Percentiles rank a stretch among this genome's conserved stretches.
phyloP scores from a whole-genome alignment of 2,888 invertebrate species.

The Selenia dentaria region DNA sequence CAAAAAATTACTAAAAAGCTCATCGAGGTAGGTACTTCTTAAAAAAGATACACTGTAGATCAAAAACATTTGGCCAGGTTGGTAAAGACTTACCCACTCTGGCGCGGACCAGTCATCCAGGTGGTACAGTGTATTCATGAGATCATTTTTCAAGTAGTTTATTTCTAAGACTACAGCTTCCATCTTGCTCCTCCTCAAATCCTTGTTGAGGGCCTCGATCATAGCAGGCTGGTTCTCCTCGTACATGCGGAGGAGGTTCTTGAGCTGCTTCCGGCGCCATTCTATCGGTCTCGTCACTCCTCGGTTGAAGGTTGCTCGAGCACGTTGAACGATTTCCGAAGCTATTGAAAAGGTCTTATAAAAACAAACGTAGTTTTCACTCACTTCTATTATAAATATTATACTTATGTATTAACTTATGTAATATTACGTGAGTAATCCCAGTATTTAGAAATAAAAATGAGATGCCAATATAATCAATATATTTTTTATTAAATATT shows the following conservation, averaged over 20 bases:
- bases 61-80: no score
- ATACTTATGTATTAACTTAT: no score
- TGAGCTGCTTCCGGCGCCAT: conserved; percentile 93
- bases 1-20: no score
- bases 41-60: no score
- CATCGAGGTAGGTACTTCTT: no score
- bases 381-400: no score
- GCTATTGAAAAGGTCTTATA: no score
- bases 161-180: conserved; percentile 93
- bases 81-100: conserved; percentile 87
- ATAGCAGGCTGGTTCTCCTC: conserved; percentile 91
- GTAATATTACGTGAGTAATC: no score
- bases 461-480: no score
- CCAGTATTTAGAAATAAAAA: no score
- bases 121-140: conserved; percentile 87
- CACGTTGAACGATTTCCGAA: conserved; percentile 88
- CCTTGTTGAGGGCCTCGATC: conserved; percentile 89
- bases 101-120: conserved; percentile 92
- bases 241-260: conserved; percentile 89
- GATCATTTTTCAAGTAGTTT: conserved; percentile 90
- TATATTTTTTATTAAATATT: no score
- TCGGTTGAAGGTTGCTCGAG: conserved; percentile 89
- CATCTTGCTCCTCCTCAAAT: conserved; percentile 91
- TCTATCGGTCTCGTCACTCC: conserved; percentile 92
- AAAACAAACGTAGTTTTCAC: no score